A percentile compares a stretch with the other conserved stretches of the same genome.
Evolutionary conservation across 2,888 invertebrate species (phyloP).

Genomic region (Amiota communis): DNA sequence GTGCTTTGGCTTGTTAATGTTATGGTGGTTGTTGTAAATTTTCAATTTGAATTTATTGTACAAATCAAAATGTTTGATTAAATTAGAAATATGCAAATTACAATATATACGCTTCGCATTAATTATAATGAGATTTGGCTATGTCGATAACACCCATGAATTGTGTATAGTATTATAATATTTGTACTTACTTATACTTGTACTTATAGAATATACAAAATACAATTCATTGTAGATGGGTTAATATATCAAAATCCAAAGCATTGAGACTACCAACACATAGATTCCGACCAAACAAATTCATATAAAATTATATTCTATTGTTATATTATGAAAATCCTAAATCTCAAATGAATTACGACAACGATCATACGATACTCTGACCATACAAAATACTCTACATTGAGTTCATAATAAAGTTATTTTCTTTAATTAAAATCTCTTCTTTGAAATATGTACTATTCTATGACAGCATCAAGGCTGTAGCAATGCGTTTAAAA

Average conservation of each 20-base stretch:
- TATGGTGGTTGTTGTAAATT: slow-evolving; percentile 27
- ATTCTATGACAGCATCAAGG: background rate
- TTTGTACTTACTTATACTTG: background rate
- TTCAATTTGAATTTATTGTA: slow-evolving; percentile 39
- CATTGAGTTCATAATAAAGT: too few relatives aligned
- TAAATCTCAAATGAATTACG: too few relatives aligned
- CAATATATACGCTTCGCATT: slow-evolving; percentile 53
- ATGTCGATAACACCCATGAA: slow-evolving; percentile 39
- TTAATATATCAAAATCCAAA: background rate
- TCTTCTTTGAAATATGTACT: too few relatives aligned
- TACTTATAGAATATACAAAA: background rate
- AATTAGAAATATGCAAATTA: slow-evolving; percentile 69
- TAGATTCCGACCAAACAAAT: too few relatives aligned
- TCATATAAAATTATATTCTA: too few relatives aligned
- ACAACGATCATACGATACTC: too few relatives aligned
- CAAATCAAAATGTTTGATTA: slow-evolving; percentile 63
- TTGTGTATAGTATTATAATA: background rate
- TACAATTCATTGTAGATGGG: background rate
- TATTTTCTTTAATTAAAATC: too few relatives aligned
- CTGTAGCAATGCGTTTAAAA: slow-evolving; percentile 36
- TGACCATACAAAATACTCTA: too few relatives aligned
- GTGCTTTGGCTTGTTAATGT: slow-evolving; percentile 41
- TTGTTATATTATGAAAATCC: too few relatives aligned
- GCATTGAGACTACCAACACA: too few relatives aligned
- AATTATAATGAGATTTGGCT: slow-evolving; percentile 54